phyloP scores from a whole-genome alignment of 2,113 vertebrate genomes.

The Engraulis encrasicolus region DNA sequence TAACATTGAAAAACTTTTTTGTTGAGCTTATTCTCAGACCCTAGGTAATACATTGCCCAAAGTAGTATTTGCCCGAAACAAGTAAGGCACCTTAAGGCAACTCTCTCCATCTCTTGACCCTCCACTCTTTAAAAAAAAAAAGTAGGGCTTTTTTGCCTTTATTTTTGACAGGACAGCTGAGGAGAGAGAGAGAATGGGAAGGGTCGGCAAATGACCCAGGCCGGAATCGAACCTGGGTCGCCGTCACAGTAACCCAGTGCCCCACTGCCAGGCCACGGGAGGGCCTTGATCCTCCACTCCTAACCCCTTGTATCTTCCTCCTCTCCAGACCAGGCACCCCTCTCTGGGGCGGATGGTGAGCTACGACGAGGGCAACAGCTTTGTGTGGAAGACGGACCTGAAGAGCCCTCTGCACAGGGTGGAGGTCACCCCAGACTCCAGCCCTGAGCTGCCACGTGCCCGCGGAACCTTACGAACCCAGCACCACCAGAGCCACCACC shows the following conservation, averaged over 20 bases:
- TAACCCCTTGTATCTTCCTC: background rate
- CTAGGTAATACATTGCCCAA: background rate
- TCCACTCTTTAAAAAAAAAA: too few relatives aligned
- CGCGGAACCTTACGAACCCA: conserved; percentile 23
- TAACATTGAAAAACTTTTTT: background rate
- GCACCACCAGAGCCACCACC: background rate
- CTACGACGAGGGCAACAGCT: background rate
- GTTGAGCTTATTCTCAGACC: background rate
- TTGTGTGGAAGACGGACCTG: background rate
- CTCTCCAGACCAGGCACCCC: background rate
- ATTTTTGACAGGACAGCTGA: too few relatives aligned
- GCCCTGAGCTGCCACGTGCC: background rate
- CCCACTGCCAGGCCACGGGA: too few relatives aligned
- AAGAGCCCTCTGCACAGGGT: conserved; percentile 47
- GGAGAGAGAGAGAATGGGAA: too few relatives aligned
- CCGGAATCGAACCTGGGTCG: too few relatives aligned
- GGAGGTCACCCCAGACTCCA: conserved; percentile 55
- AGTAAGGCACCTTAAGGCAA: too few relatives aligned
- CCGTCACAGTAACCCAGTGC: too few relatives aligned
- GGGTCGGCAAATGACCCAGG: too few relatives aligned
- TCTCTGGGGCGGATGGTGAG: background rate
- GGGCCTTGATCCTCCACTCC: too few relatives aligned
- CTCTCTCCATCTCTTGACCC: too few relatives aligned
- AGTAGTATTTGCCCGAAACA: too few relatives aligned
- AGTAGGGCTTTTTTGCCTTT: too few relatives aligned